Evolutionary conservation across 2,888 invertebrate genomes (phyloP).

Genomic region (Mallateleia sp.): DNA sequence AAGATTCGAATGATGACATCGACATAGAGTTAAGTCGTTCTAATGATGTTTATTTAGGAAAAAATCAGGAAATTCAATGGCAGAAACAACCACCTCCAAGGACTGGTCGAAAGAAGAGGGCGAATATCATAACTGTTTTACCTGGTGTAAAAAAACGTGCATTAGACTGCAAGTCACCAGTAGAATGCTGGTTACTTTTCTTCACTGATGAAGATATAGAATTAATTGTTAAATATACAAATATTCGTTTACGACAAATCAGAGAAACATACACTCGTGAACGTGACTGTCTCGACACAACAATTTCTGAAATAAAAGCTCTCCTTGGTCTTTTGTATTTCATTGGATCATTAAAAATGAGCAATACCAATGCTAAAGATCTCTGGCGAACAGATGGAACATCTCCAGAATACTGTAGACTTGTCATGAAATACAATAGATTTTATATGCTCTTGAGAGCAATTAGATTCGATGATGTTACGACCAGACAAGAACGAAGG

Average conservation of each 20-base stretch:
- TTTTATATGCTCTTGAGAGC: slow-evolving; percentile 49
- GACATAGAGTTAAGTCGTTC: too few species aligned
- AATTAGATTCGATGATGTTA: slow-evolving; percentile 53
- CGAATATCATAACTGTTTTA: slow-evolving; percentile 21
- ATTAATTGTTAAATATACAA: slow-evolving; percentile 1
- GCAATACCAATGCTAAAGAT: neutral
- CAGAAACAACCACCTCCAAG: too few species aligned
- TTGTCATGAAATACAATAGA: slow-evolving; percentile 42
- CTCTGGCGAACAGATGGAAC: slow-evolving; percentile 12
- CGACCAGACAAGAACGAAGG: neutral
- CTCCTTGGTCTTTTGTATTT: slow-evolving; percentile 23
- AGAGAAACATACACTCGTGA: neutral
- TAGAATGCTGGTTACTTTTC: slow-evolving; percentile 20
- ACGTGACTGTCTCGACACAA: slow-evolving; percentile 16
- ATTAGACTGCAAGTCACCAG: slow-evolving; percentile 4
- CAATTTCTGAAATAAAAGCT: slow-evolving; percentile 4
- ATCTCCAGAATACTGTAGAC: slow-evolving; percentile 42
- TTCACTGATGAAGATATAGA: slow-evolving; percentile 3
- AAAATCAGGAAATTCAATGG: too few species aligned
- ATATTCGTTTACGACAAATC: neutral
- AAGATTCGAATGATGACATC: neutral
- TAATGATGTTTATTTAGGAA: neutral
- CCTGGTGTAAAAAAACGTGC: slow-evolving; percentile 21
- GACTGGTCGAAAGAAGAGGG: neutral
- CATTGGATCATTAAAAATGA: slow-evolving; percentile 16